These are phyloP conservation scores for Echiichthys vipera DNA, from an alignment of 2,797 vertebrate genomes.

Conservation along the genomic window DNA sequence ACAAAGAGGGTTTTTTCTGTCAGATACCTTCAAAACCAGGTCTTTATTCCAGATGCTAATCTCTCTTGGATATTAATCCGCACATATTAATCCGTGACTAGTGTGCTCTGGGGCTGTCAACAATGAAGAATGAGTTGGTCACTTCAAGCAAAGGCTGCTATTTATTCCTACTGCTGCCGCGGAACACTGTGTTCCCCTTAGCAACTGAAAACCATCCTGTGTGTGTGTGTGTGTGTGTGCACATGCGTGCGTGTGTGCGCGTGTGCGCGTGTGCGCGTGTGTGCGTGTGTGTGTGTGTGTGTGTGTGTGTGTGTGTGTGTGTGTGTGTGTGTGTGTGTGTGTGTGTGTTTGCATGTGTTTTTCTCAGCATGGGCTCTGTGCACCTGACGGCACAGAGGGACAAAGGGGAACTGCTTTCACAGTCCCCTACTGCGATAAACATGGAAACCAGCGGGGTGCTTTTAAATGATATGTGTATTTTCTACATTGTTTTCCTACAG, in stretches of 20 bases:
- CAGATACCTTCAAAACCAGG: conserved; percentile 17
- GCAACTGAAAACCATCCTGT: conserved; percentile 2
- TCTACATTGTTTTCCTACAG: neutral
- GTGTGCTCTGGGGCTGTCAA: conserved; percentile 27
- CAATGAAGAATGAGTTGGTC: conserved; percentile 40
- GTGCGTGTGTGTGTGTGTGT: neutral
- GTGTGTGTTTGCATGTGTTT: neutral
- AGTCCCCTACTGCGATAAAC: neutral
- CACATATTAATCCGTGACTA: conserved; percentile 56
- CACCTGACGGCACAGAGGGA: conserved; percentile 15
- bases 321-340: conserved; percentile 6
- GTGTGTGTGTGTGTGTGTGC: neutral
- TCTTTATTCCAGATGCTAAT: conserved; percentile 58
- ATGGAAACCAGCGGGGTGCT: neutral
- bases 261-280: neutral
- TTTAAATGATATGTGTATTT: neutral
- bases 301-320: neutral
- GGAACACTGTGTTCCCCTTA: conserved; percentile 34
- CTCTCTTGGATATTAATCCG: conserved; percentile 61
- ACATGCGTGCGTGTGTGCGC: neutral
- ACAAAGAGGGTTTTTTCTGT: conserved; percentile 14
- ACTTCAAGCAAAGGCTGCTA: conserved; percentile 44
- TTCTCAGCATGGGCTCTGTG: conserved; percentile 8
- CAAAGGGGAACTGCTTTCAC: conserved; percentile 12
- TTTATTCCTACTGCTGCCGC: conserved; percentile 30